phyloP scores from a whole-genome alignment of 2,113 vertebrate species.

The Ctenodactylus gundi region DNA sequence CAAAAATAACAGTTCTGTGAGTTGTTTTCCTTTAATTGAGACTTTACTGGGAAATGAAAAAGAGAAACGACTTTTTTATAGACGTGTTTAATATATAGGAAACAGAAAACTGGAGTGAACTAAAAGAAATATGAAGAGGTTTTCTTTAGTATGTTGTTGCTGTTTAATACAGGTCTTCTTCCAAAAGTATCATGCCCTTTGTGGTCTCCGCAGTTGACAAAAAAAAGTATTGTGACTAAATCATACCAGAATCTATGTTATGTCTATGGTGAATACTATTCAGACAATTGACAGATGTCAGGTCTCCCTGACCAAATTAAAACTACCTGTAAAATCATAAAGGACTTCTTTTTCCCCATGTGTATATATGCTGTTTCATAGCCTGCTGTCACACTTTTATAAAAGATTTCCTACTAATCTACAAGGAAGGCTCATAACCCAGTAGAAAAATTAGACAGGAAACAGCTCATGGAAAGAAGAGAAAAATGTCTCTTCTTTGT shows the following conservation, averaged over 20 bases:
- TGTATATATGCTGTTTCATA: neutral
- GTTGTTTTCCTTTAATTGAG: neutral
- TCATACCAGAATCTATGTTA: neutral
- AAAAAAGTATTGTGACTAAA: neutral
- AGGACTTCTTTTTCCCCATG: neutral
- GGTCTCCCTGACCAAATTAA: neutral
- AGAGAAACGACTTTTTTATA: neutral
- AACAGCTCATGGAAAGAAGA: neutral
- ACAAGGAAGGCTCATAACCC: neutral
- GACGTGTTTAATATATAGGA: neutral
- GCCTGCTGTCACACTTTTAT: neutral
- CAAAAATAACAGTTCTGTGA: neutral
- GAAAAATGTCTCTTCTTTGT: too few species aligned
- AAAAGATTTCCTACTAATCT: neutral
- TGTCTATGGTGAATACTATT: neutral
- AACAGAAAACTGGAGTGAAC: slow-evolving; percentile 6
- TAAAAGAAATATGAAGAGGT: neutral
- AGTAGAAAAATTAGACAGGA: neutral
- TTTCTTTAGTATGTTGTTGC: neutral
- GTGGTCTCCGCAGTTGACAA: neutral
- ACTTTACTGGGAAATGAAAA: slow-evolving; percentile 28
- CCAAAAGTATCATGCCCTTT: neutral
- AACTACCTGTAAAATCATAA: neutral
- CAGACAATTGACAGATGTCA: neutral
- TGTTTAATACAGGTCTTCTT: neutral